Evolutionary conservation across 2,888 invertebrate genomes (phyloP).

Genomic region (Laspeyria flexula): DNA sequence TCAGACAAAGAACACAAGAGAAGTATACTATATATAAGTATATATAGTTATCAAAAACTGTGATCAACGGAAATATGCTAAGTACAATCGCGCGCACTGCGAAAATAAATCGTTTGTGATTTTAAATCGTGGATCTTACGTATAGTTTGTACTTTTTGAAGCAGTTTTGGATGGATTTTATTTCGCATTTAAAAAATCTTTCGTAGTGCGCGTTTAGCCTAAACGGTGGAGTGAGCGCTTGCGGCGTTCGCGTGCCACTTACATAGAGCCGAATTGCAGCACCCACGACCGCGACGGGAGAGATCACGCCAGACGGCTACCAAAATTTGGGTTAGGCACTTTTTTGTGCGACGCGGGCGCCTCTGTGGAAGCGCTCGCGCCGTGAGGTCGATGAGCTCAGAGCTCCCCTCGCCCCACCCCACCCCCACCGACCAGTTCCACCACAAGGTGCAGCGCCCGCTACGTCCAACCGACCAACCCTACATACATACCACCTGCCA

Average conservation of each 20-base stretch:
- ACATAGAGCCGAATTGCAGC: slow-evolving; percentile 57
- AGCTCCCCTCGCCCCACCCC: slow-evolving; percentile 48
- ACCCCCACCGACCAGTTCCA: slow-evolving; percentile 74
- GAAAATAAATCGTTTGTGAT: too few relatives aligned
- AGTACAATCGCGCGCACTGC: too few relatives aligned
- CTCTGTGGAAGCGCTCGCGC: slow-evolving; percentile 59
- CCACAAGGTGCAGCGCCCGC: slow-evolving; percentile 82
- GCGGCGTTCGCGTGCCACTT: slow-evolving; percentile 68
- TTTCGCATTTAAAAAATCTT: too few relatives aligned
- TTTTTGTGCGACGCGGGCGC: slow-evolving; percentile 75
- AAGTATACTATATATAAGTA: too few relatives aligned
- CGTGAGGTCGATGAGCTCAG: slow-evolving; percentile 78
- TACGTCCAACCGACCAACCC: slow-evolving; percentile 69
- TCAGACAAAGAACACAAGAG: too few relatives aligned
- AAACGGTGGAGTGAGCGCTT: slow-evolving; percentile 38
- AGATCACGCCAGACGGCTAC: slow-evolving; percentile 78
- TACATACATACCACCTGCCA: slow-evolving; percentile 84
- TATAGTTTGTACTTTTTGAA: too few relatives aligned
- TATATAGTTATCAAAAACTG: too few relatives aligned
- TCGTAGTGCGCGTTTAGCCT: too few relatives aligned
- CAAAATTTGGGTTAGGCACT: slow-evolving; percentile 82
- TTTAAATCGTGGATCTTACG: too few relatives aligned
- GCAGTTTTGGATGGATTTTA: too few relatives aligned
- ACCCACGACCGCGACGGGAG: slow-evolving; percentile 54
- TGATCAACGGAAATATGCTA: too few relatives aligned